phyloP scores from a whole-genome alignment of 2,888 invertebrate species.

The Notodonta dromedarius region DNA sequence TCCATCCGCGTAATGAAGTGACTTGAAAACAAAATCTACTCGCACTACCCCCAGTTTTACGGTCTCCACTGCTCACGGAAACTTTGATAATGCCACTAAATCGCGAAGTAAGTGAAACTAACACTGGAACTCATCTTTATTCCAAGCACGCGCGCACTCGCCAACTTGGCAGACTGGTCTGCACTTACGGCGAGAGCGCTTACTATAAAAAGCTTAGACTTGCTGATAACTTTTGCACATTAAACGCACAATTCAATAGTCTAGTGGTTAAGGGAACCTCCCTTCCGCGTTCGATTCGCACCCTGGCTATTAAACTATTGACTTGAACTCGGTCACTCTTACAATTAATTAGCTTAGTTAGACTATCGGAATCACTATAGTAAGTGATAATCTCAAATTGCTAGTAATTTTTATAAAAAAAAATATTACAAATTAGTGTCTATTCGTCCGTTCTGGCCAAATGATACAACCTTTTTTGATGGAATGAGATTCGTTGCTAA shows the following conservation, averaged over 20 bases:
- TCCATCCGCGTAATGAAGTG: slow-evolving; percentile 66
- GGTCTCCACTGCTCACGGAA: slow-evolving; percentile 8
- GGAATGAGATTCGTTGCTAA: too few relatives aligned
- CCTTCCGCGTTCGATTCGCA: too few relatives aligned
- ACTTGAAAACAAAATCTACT: slow-evolving; percentile 14
- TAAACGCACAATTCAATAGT: too few relatives aligned
- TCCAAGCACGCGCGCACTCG: slow-evolving; percentile 46
- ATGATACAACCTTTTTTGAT: too few relatives aligned
- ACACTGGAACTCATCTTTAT: slow-evolving; percentile 38
- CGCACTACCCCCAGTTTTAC: not conserved
- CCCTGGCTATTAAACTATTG: not conserved
- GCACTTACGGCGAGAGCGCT: slow-evolving; percentile 3
- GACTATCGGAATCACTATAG: too few relatives aligned
- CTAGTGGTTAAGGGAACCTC: too few relatives aligned
- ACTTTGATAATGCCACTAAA: slow-evolving; percentile 41
- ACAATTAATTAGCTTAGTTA: too few relatives aligned
- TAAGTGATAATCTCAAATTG: too few relatives aligned
- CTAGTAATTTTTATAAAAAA: too few relatives aligned
- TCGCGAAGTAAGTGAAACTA: slow-evolving; percentile 50
- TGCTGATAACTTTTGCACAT: not conserved
- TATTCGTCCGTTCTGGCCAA: too few relatives aligned
- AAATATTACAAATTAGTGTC: too few relatives aligned
- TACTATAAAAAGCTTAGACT: not conserved
- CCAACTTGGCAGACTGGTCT: slow-evolving; percentile 47
- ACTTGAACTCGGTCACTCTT: too few relatives aligned